A percentile compares a stretch with the other conserved stretches of the same genome.
Conservation (phyloP, 2,113 vertebrate genomes). For the Etia nguti region DNA sequence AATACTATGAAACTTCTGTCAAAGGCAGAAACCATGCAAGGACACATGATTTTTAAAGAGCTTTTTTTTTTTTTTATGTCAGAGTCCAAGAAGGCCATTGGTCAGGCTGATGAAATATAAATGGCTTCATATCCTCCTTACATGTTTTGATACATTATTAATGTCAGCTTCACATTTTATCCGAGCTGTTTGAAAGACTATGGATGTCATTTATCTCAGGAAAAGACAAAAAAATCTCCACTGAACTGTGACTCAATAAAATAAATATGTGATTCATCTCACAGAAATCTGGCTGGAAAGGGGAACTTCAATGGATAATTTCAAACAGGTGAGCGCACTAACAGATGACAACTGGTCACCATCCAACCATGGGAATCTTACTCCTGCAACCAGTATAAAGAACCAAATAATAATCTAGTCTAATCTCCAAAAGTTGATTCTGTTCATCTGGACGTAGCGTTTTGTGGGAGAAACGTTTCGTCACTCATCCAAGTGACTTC, state of each 20-base stretch:
- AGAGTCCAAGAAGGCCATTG: not conserved
- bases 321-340: not conserved
- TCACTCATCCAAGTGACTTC: too few relatives aligned
- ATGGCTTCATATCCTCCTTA: not conserved
- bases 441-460: too few relatives aligned
- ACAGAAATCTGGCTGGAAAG: not conserved
- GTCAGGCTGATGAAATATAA: not conserved
- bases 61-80: not conserved
- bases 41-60: not conserved
- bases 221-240: not conserved
- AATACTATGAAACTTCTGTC: not conserved
- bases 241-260: not conserved
- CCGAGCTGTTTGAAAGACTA: not conserved
- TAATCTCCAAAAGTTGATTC: too few relatives aligned
- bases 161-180: not conserved
- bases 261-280: not conserved
- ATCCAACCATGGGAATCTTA: not conserved
- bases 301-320: not conserved
- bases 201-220: not conserved
- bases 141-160: not conserved
- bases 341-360: not conserved
- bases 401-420: not conserved
- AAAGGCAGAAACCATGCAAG: not conserved
- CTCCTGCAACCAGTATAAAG: not conserved
- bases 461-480: too few relatives aligned